Evolutionary conservation across 2,888 invertebrate genomes (phyloP).

Genomic region (Stratiomys singularior): DNA sequence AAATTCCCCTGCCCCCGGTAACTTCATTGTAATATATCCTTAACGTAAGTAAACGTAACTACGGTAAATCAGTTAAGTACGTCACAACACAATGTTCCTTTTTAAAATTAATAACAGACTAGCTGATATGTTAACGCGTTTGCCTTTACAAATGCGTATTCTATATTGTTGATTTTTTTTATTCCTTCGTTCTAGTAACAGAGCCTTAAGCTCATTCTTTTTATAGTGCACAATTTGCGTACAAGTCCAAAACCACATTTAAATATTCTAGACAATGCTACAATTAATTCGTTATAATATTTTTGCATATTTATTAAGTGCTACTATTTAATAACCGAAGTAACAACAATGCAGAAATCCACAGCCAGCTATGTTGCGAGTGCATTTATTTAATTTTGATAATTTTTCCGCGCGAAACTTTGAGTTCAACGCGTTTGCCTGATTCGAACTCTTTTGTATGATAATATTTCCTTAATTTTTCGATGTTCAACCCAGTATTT

Average conservation of each 20-base stretch:
- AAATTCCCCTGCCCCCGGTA: constrained; percentile 12
- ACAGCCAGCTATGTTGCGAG: not conserved
- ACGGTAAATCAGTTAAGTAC: constrained; percentile 1
- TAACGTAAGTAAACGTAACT: not conserved
- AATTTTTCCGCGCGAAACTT: not conserved
- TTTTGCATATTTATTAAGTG: constrained; percentile 37
- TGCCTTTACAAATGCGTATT: not conserved
- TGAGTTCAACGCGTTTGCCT: no score
- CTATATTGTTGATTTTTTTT: constrained; percentile 1
- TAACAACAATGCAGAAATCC: not conserved
- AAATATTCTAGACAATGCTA: not conserved
- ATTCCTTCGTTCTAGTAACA: constrained; percentile 6
- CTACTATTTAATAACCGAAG: not conserved
- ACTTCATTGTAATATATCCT: not conserved
- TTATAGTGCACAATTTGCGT: not conserved
- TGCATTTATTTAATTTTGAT: not conserved
- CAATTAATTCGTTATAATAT: constrained; percentile 18
- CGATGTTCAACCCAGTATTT: not conserved
- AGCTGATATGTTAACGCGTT: constrained; percentile 22
- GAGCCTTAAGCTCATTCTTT: not conserved
- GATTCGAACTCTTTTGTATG: no score
- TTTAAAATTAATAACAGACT: constrained; percentile 27
- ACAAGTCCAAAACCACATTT: not conserved
- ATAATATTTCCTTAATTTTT: not conserved
- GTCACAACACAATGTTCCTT: constrained; percentile 45